Evolutionary conservation across 2,888 invertebrate species (phyloP), one percentile per base, ranked within the genome.

Genomic region (Cistogaster globosa): DNA sequence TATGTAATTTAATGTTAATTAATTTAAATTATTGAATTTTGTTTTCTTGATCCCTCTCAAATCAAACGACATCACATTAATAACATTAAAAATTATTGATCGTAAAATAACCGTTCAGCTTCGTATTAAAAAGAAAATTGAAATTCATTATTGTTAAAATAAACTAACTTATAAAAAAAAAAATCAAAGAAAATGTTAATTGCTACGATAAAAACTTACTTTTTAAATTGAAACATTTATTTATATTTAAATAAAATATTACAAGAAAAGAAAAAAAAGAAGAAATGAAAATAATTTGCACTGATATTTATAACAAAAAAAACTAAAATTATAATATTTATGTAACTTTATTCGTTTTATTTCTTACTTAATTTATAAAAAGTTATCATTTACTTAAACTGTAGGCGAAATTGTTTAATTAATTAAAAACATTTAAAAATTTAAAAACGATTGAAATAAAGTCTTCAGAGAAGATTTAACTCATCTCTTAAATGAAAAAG

Each of bases 11-110:
- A 68, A 74, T 72, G 20, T 5, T 67, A 53, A 68, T 78, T 62
- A 78, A 84, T 48, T 74, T 84, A 84, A 84, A 77, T 77, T 81
- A 84, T 84, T 84, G 72, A 84, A 68, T 83, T 67, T 68, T 53
- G 57, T 77, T 81, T 65, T 32, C 6, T 36, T 26, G 0, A 5
- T 8, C 51, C 42, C 22, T 51, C 6, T 6, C 32, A 53, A n/a
- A n/a, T 48, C 55, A 63, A 55, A 58, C 42, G 26, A 48, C 74
- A 63, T 63, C 68, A 68, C 38, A 69, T 12, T 53, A 53, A 68
- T 68, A 57, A 67, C 53, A n/a, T n/a, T n/a, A n/a, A n/a, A 78
- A 58, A 67, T 67, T 72, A 72, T 72, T 60, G 72, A 72, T 74
- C 58, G 67, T 72, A 20, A 51, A 71, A 67, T 7, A 68, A 60